Base-by-base conservation (phyloP, 1,140 invertebrate genomes). In the Drosophila ohnishii region DNA sequence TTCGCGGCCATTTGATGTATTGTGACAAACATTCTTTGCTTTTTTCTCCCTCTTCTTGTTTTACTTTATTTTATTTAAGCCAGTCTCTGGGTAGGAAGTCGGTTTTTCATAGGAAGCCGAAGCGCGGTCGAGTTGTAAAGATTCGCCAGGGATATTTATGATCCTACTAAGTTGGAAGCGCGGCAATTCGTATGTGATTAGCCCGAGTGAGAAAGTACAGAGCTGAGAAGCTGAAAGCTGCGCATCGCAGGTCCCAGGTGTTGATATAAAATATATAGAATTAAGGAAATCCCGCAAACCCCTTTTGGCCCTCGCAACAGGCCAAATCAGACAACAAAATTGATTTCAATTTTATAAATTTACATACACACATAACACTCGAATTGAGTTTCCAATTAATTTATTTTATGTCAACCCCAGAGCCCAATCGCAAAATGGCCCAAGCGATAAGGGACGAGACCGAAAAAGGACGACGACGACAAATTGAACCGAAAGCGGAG, bases 1-100 rank as follows among this genome's bases (percentile, higher is more conserved):
- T 90, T 83, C 78, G 77, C 75, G 55, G 72, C 80, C 65, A 75
- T 80, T 89, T 90, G 89, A 90, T 90, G 82, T 90, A 90, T 90
- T 90, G 89, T 90, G 89, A 90, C 90, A 90, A 90, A 90, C 88
- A 80, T 90, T 90, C 87, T 84, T 86, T 59, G 50, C 35, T 39
- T 73, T 34, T 50, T 47, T 34, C 11, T 16, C 28, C 3, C 16
- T 62, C 34, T 30, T 9, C 4, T 16, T 53, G 35, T 22, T 53
- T 22, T 22, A 22, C 16, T 37, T 22, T 37, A 37, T 53, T 53
- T 53, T 35, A 14, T 34, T 22, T 53, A 3, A 35, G 13, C 11
- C 19, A 2, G 19, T 22, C 13, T 35, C 32, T 35, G 32, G 39
- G 25, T 34, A 34, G 30, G 51, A 57, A 71, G 67, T 71, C 14